Conservation (phyloP, 2,113 vertebrate genomes). For the Zosterops pallidus region DNA sequence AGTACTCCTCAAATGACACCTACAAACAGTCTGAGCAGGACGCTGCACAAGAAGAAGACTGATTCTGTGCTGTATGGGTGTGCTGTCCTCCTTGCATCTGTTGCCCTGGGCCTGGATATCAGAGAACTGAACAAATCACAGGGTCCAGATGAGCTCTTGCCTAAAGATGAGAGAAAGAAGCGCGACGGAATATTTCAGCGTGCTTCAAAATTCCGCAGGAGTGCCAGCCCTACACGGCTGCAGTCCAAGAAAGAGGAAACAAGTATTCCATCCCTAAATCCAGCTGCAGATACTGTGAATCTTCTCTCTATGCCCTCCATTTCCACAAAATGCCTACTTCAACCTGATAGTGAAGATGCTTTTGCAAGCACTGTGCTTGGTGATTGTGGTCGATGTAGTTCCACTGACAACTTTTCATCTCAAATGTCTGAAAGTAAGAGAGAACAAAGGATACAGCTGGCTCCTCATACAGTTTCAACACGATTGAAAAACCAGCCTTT, state of each 20-base stretch:
- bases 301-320: slow-evolving; percentile 85
- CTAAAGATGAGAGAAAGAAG: slow-evolving; percentile 85
- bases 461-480: background rate
- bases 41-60: slow-evolving; percentile 75
- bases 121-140: slow-evolving; percentile 76
- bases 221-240: slow-evolving; percentile 74
- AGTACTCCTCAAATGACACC: slow-evolving; percentile 86
- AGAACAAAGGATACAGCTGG: background rate
- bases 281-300: slow-evolving; percentile 58
- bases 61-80: slow-evolving; percentile 85
- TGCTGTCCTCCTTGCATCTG: slow-evolving; percentile 82
- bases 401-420: background rate
- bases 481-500: background rate
- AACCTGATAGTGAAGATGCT: slow-evolving; percentile 64
- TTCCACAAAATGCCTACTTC: slow-evolving; percentile 86
- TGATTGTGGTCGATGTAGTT: background rate
- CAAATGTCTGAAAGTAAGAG: background rate
- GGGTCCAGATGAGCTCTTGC: slow-evolving; percentile 67
- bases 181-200: slow-evolving; percentile 86
- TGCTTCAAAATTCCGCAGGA: slow-evolving; percentile 81
- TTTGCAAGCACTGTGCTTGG: background rate
- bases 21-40: slow-evolving; percentile 81
- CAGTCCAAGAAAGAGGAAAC: slow-evolving; percentile 76
- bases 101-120: slow-evolving; percentile 88
- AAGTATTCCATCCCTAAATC: background rate